A percentile compares a stretch with the other conserved stretches of the same genome.
phyloP scores from a whole-genome alignment of 35 echinoderm and acorn worm species.

The Ophiothrix spiculata region DNA sequence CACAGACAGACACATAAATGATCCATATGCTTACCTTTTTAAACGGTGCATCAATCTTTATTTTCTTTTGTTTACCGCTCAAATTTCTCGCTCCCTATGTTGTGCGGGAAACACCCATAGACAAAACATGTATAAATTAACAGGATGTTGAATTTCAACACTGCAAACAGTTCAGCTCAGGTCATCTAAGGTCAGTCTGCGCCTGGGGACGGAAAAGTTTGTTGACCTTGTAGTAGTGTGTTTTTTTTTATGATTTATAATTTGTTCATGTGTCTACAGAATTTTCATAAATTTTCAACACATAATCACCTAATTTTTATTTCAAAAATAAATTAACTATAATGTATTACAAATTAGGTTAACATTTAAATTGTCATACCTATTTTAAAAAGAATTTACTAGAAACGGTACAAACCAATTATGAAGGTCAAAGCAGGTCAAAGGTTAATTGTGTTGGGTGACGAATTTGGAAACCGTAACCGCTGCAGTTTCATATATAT shows the following conservation, averaged over 20 bases:
- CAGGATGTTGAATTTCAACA: not conserved
- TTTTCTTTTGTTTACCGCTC: not conserved
- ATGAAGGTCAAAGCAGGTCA: no score
- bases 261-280: not conserved
- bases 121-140: not conserved
- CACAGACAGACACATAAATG: not conserved
- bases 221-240: not conserved
- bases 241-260: not conserved
- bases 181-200: not conserved
- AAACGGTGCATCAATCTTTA: not conserved
- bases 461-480: no score
- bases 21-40: not conserved
- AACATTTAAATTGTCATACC: no score
- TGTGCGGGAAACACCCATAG: not conserved
- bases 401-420: not conserved
- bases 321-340: not conserved
- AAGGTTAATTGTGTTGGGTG: no score
- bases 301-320: not conserved
- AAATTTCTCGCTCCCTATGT: not conserved
- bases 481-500: no score
- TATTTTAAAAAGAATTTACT: no score
- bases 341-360: no score
- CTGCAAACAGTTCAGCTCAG: not conserved
- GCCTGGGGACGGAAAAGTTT: no score
- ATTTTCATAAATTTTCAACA: not conserved